Conservation (phyloP, 2,888 invertebrate genomes). For the Ochropleura leucogaster region DNA sequence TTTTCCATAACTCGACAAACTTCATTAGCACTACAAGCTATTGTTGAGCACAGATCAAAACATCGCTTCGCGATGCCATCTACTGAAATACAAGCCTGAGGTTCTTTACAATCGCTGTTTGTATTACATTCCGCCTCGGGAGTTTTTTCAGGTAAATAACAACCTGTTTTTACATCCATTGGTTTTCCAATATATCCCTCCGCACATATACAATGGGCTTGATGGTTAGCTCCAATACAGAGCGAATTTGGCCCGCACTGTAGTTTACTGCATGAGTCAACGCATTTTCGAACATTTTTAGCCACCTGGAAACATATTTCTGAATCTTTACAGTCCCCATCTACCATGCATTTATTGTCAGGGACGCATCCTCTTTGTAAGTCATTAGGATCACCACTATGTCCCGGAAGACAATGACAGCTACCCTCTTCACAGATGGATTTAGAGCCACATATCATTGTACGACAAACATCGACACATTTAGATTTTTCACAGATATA, state of each 20-base stretch:
- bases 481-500: constrained; percentile 93
- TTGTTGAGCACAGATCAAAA: constrained; percentile 94
- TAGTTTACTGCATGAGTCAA: constrained; percentile 96
- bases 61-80: constrained; percentile 93
- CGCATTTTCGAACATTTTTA: constrained; percentile 94
- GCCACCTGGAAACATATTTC: constrained; percentile 97
- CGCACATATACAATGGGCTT: constrained; percentile 96
- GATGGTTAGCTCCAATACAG: constrained; percentile 95
- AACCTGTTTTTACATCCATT: constrained; percentile 94
- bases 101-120: constrained; percentile 93
- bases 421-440: constrained; percentile 95
- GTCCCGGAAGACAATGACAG: constrained; percentile 95
- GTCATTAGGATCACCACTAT: constrained; percentile 94
- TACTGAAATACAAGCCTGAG: constrained; percentile 92
- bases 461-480: constrained; percentile 94
- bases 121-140: constrained; percentile 92
- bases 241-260: constrained; percentile 97
- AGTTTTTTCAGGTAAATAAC: constrained; percentile 92
- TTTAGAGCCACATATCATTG: constrained; percentile 94
- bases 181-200: constrained; percentile 96
- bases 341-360: constrained; percentile 94
- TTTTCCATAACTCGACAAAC: constrained; percentile 93
- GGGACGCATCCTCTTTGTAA: constrained; percentile 93
- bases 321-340: constrained; percentile 95
- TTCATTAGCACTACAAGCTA: constrained; percentile 96